These are phyloP conservation scores for Lysiphlebus fabarum DNA, from an alignment of 1,140 invertebrate genomes.

Conservation along the genomic window DNA sequence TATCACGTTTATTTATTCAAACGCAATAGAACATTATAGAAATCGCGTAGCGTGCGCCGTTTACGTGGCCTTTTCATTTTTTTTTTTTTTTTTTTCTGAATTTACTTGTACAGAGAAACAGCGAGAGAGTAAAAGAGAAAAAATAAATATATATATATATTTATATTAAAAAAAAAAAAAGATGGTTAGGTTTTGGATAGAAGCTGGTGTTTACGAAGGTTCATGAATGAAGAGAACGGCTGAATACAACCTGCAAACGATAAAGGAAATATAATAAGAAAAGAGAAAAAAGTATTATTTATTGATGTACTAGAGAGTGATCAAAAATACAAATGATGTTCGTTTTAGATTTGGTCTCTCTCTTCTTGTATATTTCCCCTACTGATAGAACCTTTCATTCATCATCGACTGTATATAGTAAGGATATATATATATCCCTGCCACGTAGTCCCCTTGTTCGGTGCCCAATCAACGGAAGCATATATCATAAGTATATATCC, in stretches of 20 bases:
- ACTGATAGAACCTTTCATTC: no score
- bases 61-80: background rate
- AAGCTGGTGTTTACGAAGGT: slow-evolving; percentile 20
- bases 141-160: background rate
- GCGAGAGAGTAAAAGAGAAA: background rate
- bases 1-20: background rate
- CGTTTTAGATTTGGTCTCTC: background rate
- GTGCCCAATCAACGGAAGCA: slow-evolving; percentile 14
- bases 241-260: slow-evolving; percentile 34
- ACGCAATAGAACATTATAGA: background rate
- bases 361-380: background rate
- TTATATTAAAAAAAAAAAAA: no score
- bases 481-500: background rate
- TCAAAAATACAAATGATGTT: no score
- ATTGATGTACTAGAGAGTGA: no score
- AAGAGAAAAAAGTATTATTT: background rate
- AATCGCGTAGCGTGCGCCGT: background rate
- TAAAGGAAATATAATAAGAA: slow-evolving; percentile 21
- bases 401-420: no score
- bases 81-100: no score
- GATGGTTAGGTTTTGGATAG: no score
- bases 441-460: slow-evolving; percentile 3
- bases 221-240: slow-evolving; percentile 36
- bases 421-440: background rate
- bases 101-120: no score